phyloP scores from a whole-genome alignment of 2,888 invertebrate species.

The Beris chalybata region DNA sequence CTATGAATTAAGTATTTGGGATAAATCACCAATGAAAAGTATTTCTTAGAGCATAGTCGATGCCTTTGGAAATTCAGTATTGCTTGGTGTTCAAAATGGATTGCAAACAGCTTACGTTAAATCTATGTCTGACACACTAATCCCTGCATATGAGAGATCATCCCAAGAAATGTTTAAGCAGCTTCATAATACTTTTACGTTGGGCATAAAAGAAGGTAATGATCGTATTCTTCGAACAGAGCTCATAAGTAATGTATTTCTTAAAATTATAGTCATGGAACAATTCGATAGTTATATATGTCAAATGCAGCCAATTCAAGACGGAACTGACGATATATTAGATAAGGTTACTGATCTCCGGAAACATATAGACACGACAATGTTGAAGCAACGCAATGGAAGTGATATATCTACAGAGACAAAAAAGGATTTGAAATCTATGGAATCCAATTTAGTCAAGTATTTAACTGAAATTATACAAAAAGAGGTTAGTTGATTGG shows the following conservation, averaged over 20 bases:
- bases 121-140: slow-evolving; percentile 71
- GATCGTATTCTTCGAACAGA: slow-evolving; percentile 27
- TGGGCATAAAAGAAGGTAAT: slow-evolving; percentile 87
- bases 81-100: slow-evolving; percentile 70
- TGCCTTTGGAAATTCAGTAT: slow-evolving; percentile 68
- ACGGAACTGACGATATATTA: slow-evolving; percentile 51
- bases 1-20: neutral
- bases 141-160: slow-evolving; percentile 86
- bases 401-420: slow-evolving; percentile 53
- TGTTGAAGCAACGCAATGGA: slow-evolving; percentile 49
- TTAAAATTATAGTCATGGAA: slow-evolving; percentile 55
- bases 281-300: slow-evolving; percentile 58
- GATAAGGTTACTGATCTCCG: slow-evolving; percentile 50
- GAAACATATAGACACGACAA: slow-evolving; percentile 49
- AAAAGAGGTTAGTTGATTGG: slow-evolving; percentile 45
- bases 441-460: slow-evolving; percentile 50
- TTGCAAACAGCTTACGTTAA: slow-evolving; percentile 78
- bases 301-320: slow-evolving; percentile 54
- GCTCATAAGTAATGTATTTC: neutral
- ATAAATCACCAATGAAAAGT: neutral
- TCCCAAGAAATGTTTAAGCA: slow-evolving; percentile 86
- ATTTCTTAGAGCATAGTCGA: slow-evolving; percentile 70
- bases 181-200: slow-evolving; percentile 83
- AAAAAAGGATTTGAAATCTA: slow-evolving; percentile 51
- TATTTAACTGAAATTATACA: slow-evolving; percentile 53